A percentile compares a stretch with the other conserved stretches of the same genome.
phyloP scores from a whole-genome alignment of 2,797 vertebrate genomes.

The Cirrhinus molitorella region DNA sequence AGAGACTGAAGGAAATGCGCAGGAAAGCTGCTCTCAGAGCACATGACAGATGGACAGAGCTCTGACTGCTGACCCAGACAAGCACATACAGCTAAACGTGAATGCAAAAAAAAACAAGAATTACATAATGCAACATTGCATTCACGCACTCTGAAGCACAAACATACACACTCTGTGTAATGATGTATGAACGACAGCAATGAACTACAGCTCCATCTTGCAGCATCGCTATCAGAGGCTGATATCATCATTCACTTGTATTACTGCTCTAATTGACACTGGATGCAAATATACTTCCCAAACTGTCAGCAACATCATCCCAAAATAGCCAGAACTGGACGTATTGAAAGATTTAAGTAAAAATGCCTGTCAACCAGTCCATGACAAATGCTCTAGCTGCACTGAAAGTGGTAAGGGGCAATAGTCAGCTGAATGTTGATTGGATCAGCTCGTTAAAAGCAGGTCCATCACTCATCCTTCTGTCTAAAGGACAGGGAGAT shows the following conservation, averaged over 20 bases:
- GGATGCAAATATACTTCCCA: slow-evolving; percentile 29
- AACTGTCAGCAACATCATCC: slow-evolving; percentile 36
- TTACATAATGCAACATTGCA: slow-evolving; percentile 25
- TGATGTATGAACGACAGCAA: slow-evolving; percentile 7
- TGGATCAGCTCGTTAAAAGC: slow-evolving; percentile 21
- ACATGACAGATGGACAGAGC: slow-evolving; percentile 42
- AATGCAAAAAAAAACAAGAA: neutral
- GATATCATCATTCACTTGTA: slow-evolving; percentile 31
- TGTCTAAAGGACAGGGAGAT: neutral
- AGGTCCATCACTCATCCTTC: slow-evolving; percentile 13
- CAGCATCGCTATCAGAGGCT: neutral
- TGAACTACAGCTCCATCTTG: slow-evolving; percentile 2
- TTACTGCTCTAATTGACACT: slow-evolving; percentile 42
- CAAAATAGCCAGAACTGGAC: slow-evolving; percentile 25
- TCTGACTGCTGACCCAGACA: slow-evolving; percentile 32
- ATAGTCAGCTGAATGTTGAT: slow-evolving; percentile 22
- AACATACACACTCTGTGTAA: slow-evolving; percentile 1
- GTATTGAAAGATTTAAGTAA: slow-evolving; percentile 26
- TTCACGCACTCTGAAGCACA: neutral
- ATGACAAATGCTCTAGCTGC: slow-evolving; percentile 27
- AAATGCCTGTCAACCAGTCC: slow-evolving; percentile 15
- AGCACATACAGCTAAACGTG: neutral
- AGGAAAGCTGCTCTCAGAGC: slow-evolving; percentile 43
- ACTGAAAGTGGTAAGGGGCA: slow-evolving; percentile 5
- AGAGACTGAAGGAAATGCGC: slow-evolving; percentile 42